Conservation (phyloP, 2,113 vertebrate species). For the Leuciscus idus region DNA sequence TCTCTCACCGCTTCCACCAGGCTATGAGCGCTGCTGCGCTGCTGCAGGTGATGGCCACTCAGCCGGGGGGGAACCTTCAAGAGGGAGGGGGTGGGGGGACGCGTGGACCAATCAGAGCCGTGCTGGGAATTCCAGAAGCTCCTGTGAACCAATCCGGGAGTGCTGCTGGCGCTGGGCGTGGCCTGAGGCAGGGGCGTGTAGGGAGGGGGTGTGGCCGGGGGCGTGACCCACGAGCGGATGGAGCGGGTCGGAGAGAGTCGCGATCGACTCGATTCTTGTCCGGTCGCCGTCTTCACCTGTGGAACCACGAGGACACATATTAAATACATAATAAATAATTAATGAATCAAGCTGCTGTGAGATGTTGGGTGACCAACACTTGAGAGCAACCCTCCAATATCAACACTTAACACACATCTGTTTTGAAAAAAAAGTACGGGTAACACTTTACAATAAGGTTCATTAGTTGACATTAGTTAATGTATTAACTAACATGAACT, state of each 20-base stretch:
- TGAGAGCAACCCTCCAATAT: too few species aligned
- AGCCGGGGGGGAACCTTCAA: constrained; percentile 84
- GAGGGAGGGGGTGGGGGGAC: constrained; percentile 67
- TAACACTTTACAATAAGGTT: too few species aligned
- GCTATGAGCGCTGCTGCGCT: constrained; percentile 92
- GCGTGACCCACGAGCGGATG: constrained; percentile 90
- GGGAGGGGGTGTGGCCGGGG: constrained; percentile 86
- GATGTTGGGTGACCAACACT: too few species aligned
- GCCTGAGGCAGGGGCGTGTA: constrained; percentile 92
- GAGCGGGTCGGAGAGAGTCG: constrained; percentile 89
- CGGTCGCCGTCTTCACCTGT: constrained; percentile 93
- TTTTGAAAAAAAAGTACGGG: too few species aligned
- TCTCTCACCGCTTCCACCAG: constrained; percentile 93
- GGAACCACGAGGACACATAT: background rate
- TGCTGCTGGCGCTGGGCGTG: constrained; percentile 83
- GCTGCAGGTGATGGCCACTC: constrained; percentile 82
- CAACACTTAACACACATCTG: too few species aligned
- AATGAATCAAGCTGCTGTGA: background rate
- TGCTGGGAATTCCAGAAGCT: constrained; percentile 92
- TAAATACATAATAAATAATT: too few species aligned
- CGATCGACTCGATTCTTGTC: constrained; percentile 87
- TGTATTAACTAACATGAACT: too few species aligned
- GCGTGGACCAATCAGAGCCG: constrained; percentile 75
- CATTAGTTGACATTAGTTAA: too few species aligned
- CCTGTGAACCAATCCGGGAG: constrained; percentile 84